Percentiles rank a stretch among this genome's conserved stretches.
These are phyloP conservation scores for Athalia rosae DNA, from an alignment of 2,888 invertebrate species.

Conservation along the genomic window DNA sequence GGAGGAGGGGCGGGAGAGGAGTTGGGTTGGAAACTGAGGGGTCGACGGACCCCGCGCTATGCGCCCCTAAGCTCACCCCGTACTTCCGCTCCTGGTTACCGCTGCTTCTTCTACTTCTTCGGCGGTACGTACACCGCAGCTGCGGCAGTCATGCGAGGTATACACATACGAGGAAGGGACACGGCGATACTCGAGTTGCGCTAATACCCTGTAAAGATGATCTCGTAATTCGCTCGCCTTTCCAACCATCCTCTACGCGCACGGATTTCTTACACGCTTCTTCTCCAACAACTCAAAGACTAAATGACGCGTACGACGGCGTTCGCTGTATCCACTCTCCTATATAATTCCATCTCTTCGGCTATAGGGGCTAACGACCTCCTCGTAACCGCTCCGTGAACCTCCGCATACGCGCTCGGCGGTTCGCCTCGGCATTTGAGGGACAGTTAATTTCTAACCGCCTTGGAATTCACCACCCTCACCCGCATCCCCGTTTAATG, in stretches of 20 bases:
- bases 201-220: not conserved
- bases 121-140: not conserved
- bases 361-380: too few relatives aligned
- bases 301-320: too few relatives aligned
- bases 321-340: too few relatives aligned
- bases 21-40: conserved; percentile 19
- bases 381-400: too few relatives aligned
- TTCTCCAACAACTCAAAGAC: too few relatives aligned
- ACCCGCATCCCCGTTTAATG: too few relatives aligned
- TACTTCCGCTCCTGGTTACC: conserved; percentile 31
- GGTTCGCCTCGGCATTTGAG: too few relatives aligned
- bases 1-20: not conserved
- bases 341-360: too few relatives aligned
- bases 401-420: too few relatives aligned
- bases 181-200: not conserved
- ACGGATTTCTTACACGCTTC: not conserved
- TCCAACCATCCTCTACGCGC: not conserved
- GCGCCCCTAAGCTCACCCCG: conserved; percentile 41
- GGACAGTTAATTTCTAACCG: too few relatives aligned
- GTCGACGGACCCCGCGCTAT: conserved; percentile 43
- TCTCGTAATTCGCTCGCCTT: conserved; percentile 9
- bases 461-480: too few relatives aligned
- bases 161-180: conserved; percentile 9
- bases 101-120: not conserved
- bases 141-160: conserved; percentile 7